Base-by-base conservation (phyloP, 2,888 invertebrate genomes). In the Eulithis prunata region DNA sequence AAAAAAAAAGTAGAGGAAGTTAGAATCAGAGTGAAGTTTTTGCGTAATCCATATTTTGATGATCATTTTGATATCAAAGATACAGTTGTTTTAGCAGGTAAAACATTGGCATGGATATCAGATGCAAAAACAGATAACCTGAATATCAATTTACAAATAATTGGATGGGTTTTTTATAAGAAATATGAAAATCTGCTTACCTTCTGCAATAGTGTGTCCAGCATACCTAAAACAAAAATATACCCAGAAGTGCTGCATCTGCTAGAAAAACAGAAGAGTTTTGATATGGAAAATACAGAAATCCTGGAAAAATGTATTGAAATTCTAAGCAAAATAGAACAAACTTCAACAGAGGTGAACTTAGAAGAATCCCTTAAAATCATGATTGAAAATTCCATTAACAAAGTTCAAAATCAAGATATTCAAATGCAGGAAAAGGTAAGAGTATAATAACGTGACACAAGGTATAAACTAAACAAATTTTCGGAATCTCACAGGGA, bases 41-140 rank as follows among this genome's bases (percentile, higher is more conserved):
- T 99, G 47, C 94, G 96, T 77, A 98, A 98, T 83, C 95, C 96
- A 0, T 97, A 94, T 83, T 96, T 96, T 88, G 98, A 99, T 90
- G 96, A 97, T 80, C 98, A 99, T 86, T 98, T 98, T 90, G 98
- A 98, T 87, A 93, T 98, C 21, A 94, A 87, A 66, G 95, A 97
- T 73, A 94, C 96, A 6, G 85, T 94, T 36, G 94, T 95, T 79
- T 89, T 97, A 49, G 93, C 97, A 57, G 98, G 98, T 0, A 99
- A 99, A 92, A 97, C 98, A 2, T 88, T 99, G 57, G 92, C 94
- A 45, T 94, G 94, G 88, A 94, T 95, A 67, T 94, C 95, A 3
- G 90, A 93, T 74, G 78, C 82, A 65, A 79, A 88, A 69, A 79
- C 89, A 62, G 90, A 95, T 71, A 81, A 90, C 67, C 72, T 96